Conservation (phyloP, 2,113 vertebrate genomes). For the Serilophus lunatus region DNA sequence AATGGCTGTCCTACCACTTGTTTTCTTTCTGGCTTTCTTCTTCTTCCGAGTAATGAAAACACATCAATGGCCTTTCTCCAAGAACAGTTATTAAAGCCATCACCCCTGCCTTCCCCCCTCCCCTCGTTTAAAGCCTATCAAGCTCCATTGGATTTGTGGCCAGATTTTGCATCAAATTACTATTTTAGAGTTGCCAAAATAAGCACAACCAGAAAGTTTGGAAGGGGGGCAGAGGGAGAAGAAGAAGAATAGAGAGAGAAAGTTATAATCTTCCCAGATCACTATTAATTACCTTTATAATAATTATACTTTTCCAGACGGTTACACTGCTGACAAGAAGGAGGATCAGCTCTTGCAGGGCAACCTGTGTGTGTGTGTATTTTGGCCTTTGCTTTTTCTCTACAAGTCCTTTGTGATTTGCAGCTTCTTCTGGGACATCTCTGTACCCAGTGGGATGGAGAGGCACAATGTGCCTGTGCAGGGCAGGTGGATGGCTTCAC, state of each 20-base stretch:
- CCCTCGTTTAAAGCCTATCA: conserved; percentile 43
- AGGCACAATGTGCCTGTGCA: neutral
- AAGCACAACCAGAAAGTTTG: conserved; percentile 43
- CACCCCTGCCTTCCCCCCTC: conserved; percentile 22
- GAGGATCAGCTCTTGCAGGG: neutral
- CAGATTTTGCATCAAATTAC: conserved; percentile 44
- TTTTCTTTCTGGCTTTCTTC: conserved; percentile 63
- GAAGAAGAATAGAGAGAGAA: conserved; percentile 35
- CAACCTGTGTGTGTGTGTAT: neutral
- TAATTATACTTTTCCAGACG: conserved; percentile 5
- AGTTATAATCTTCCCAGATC: conserved; percentile 64
- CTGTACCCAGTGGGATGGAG: neutral
- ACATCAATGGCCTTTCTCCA: conserved; percentile 52
- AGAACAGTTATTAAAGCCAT: conserved; percentile 40
- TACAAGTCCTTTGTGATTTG: neutral
- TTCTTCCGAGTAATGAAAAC: conserved; percentile 48
- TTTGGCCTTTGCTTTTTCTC: neutral
- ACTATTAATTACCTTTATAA: conserved; percentile 57
- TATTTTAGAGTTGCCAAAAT: conserved; percentile 53
- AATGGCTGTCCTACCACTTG: conserved; percentile 59
- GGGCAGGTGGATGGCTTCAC: neutral
- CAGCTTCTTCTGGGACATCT: neutral
- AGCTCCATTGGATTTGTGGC: conserved; percentile 56
- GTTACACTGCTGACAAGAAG: conserved; percentile 17
- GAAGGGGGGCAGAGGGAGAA: neutral